Conservation (phyloP, 2,888 invertebrate species). For the Perizoma flavofasciatum region DNA sequence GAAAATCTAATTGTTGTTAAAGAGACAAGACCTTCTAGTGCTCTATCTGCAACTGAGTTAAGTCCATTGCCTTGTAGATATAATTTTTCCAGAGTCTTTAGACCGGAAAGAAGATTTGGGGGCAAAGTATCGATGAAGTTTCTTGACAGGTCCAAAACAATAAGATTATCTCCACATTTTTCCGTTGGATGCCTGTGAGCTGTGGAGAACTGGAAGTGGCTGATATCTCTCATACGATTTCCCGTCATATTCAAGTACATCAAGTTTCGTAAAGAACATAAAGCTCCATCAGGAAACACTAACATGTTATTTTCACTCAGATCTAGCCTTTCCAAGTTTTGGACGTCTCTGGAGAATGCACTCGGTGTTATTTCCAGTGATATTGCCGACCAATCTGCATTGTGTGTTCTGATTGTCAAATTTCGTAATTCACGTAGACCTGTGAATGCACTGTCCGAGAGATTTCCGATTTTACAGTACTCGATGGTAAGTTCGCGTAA, state of each 20-base stretch:
- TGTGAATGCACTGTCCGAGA: conserved; percentile 92
- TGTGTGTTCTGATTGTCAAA: conserved; percentile 91
- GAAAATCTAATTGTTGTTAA: conserved; percentile 90
- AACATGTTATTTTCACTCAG: conserved; percentile 92
- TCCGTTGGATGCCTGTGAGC: conserved; percentile 83
- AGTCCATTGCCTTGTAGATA: conserved; percentile 91
- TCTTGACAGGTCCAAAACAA: conserved; percentile 89
- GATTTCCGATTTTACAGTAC: conserved; percentile 92
- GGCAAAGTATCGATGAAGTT: conserved; percentile 91
- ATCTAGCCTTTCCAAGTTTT: conserved; percentile 89
- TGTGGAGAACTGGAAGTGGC: conserved; percentile 88
- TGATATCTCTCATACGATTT: conserved; percentile 90
- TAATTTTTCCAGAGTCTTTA: conserved; percentile 88
- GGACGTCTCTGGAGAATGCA: conserved; percentile 89
- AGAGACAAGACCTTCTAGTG: conserved; percentile 89
- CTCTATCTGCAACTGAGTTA: conserved; percentile 89
- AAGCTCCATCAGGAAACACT: conserved; percentile 89
- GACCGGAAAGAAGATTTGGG: conserved; percentile 87
- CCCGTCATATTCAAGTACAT: conserved; percentile 91
- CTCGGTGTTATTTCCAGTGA: conserved; percentile 89
- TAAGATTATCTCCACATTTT: conserved; percentile 88
- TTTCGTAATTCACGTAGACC: conserved; percentile 91
- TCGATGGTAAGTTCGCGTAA: conserved; percentile 91
- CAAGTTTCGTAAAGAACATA: conserved; percentile 89
- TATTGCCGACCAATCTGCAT: conserved; percentile 93